Conservation (phyloP, 2,113 vertebrate species). For the Rhinogobius similis region DNA sequence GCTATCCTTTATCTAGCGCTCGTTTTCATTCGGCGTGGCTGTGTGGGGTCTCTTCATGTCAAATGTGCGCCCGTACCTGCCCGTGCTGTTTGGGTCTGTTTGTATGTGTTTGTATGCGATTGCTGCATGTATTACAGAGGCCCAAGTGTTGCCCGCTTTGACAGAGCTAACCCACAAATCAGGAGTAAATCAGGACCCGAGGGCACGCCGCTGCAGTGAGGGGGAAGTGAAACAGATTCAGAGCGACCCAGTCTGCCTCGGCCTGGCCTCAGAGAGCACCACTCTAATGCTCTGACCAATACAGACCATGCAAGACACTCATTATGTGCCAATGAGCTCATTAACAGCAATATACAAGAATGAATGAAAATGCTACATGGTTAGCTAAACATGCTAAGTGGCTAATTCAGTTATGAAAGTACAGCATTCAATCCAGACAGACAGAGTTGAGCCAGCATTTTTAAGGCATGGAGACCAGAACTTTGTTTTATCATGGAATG, state of each 20-base stretch:
- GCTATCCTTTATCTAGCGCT: constrained; percentile 26
- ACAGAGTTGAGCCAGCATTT: neutral
- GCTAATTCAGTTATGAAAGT: neutral
- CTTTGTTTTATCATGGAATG: neutral
- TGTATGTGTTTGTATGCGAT: constrained; percentile 18
- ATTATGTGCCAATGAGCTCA: constrained; percentile 16
- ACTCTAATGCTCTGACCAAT: constrained; percentile 48
- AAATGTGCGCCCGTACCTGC: constrained; percentile 25
- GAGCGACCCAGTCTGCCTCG: constrained; percentile 71
- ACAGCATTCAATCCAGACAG: neutral
- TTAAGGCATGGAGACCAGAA: neutral
- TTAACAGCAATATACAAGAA: neutral
- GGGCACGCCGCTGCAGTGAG: constrained; percentile 72
- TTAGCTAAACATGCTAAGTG: neutral
- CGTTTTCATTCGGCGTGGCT: neutral
- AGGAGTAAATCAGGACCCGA: constrained; percentile 71
- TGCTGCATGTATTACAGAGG: constrained; percentile 44
- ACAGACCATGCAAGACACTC: constrained; percentile 43
- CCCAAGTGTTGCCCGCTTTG: constrained; percentile 65
- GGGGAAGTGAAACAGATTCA: constrained; percentile 76
- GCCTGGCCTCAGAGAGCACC: constrained; percentile 61
- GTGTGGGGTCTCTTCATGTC: constrained; percentile 2
- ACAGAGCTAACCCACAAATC: constrained; percentile 74
- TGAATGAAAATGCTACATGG: constrained; percentile 3
- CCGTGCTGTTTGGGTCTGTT: constrained; percentile 13